Percentiles rank a stretch among this genome's conserved stretches.
Conservation (phyloP, 2,888 invertebrate genomes). For the Rugalucina vietnamica region DNA sequence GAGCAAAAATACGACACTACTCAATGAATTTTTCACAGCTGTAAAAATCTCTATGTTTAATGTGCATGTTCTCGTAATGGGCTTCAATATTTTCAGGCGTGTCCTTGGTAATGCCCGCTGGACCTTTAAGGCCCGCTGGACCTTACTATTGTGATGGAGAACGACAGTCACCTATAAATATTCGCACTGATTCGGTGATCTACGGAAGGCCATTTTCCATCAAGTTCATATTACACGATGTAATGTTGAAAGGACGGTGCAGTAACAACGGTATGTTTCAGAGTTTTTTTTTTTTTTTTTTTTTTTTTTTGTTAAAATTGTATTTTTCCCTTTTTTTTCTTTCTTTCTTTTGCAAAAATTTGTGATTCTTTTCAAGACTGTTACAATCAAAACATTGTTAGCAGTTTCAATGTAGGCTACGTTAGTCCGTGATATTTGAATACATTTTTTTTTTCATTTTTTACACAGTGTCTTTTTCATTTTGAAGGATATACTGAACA, state of each 20-base stretch:
- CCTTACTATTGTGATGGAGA: not conserved
- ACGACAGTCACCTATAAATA: not conserved
- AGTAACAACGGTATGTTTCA: not conserved
- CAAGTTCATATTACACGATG: not conserved
- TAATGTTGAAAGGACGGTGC: not conserved
- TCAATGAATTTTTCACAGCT: too few species aligned
- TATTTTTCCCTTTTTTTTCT: not conserved
- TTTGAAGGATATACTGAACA: too few species aligned
- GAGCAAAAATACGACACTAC: too few species aligned
- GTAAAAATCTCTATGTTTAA: too few species aligned
- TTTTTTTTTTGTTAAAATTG: not conserved
- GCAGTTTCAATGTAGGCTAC: not conserved
- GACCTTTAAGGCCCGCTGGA: too few species aligned
- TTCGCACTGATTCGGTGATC: not conserved
- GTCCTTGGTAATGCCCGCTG: too few species aligned
- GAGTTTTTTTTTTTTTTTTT: not conserved
- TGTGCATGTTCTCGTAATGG: too few species aligned
- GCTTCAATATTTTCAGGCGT: too few species aligned
- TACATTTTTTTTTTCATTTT: too few species aligned
- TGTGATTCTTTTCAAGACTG: not conserved
- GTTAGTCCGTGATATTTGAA: too few species aligned
- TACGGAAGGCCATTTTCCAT: not conserved
- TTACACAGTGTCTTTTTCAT: too few species aligned
- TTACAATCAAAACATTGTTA: not conserved
- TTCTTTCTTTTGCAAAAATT: not conserved